Conservation (phyloP, 2,797 vertebrate genomes). For the Limnodromus scolopaceus region DNA sequence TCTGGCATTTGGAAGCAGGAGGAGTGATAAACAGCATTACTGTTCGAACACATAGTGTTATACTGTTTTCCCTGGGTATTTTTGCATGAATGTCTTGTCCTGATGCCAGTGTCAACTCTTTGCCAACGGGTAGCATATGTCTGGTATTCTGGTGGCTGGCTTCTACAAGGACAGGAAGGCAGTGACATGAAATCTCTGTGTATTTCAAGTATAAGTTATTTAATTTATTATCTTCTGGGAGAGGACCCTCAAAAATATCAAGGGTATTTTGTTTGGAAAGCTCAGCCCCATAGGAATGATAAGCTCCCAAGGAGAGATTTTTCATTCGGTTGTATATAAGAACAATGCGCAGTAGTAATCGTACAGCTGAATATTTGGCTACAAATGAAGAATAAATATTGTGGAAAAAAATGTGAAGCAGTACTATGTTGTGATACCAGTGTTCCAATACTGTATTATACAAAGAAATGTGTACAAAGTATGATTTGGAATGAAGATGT, state of each 20-base stretch:
- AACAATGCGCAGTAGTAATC: background rate
- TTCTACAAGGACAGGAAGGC: background rate
- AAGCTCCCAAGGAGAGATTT: background rate
- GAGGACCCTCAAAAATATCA: background rate
- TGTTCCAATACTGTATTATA: background rate
- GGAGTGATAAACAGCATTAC: background rate
- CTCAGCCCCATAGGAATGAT: background rate
- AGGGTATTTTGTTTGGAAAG: background rate
- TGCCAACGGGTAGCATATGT: background rate
- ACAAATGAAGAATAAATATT: background rate
- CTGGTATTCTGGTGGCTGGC: background rate
- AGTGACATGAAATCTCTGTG: background rate
- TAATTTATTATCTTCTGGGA: background rate
- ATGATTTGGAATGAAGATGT: background rate
- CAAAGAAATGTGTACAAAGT: background rate
- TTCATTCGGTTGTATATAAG: background rate
- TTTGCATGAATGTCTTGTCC: background rate
- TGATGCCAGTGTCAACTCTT: background rate
- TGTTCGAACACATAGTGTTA: background rate
- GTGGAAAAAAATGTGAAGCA: background rate
- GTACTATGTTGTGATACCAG: background rate
- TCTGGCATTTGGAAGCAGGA: background rate
- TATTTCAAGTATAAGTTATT: background rate
- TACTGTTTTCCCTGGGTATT: background rate
- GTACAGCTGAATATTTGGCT: background rate